Evolutionary conservation across 37 sponge, comb jelly and placozoan genomes (phyloP), one percentile per base, ranked within the genome.

Genomic region (Haliclona indistincta): DNA sequence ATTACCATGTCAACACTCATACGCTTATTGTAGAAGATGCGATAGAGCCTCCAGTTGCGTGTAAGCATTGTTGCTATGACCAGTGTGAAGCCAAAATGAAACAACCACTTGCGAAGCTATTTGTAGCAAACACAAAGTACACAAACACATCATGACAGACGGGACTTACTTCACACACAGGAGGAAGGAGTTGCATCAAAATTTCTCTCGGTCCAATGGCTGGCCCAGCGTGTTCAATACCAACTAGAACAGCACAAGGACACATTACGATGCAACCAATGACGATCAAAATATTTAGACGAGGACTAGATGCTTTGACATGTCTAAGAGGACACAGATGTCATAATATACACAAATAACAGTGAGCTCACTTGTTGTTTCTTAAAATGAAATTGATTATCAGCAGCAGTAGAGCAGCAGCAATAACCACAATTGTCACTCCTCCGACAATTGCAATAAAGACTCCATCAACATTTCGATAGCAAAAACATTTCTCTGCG

Each of bases 41-140:
- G 7, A 43, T 69, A 69, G 20, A 69, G 44, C 42, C 70, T 69
- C 70, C 70, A 69, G 70, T 69, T 69, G 6, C 45, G 38, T 10
- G 45, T 47, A 22, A 69, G 25, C 70, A 69, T 22, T 19, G 45
- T 43, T 23, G 51, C 70, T 29, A 69, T 10, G 38, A 43, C 39
- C 44, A 69, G 26, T 42, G 25, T 43, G 6, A 58, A 25, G 11
- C 60, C 60, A n/a, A 58, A 25, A n/a, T 58, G 13, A 25, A 58
- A 6, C 26, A 58, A 26, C 60, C 60, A 58, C n/a, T 8, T 58
- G 13, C 6, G 11, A 25, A 58, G n/a, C 60, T 58, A 47, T 17
- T 17, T 8, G 49, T 17, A 47, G 13, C 13, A 47, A 13, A 47
- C 8, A 13, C 8, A 8, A 47, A 13, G 13, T 17, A 47, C 8